A percentile compares a stretch with the other conserved stretches of the same genome.
Evolutionary conservation across 2,113 vertebrate genomes (phyloP).

Genomic region (Corythoichthys haematopterus): DNA sequence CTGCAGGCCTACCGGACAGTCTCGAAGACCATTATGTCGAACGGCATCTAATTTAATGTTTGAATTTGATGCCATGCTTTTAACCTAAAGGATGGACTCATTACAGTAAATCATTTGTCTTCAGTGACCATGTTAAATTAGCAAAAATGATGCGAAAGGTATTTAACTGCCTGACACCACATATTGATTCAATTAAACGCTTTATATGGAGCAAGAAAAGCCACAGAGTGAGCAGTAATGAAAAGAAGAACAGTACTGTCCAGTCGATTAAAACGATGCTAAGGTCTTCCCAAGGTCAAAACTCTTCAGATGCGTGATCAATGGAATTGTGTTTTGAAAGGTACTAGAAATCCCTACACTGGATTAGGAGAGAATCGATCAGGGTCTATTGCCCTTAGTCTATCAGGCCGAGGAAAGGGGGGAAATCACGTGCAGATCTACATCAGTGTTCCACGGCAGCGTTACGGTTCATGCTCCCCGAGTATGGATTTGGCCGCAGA

Average conservation of each 20-base stretch:
- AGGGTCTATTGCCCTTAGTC: not conserved
- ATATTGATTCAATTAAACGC: not conserved
- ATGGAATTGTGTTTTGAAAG: not conserved
- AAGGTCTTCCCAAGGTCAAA: not conserved
- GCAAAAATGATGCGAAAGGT: not conserved
- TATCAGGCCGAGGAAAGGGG: no score
- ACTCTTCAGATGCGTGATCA: not conserved
- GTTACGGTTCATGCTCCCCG: constrained; percentile 39
- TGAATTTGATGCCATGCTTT: not conserved
- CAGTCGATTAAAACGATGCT: not conserved
- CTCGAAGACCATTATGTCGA: not conserved
- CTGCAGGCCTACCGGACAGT: not conserved
- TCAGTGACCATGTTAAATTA: not conserved
- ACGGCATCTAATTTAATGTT: constrained; percentile 1
- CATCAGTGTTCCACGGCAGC: constrained; percentile 13
- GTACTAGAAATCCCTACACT: not conserved
- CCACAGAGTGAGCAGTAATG: not conserved
- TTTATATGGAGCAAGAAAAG: not conserved
- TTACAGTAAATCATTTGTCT: not conserved
- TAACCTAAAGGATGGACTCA: not conserved
- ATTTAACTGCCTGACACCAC: not conserved
- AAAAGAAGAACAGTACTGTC: not conserved
- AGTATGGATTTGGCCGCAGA: constrained; percentile 54
- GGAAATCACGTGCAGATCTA: not conserved
- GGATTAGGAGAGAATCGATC: not conserved